Conservation (phyloP, 1,140 invertebrate species). For the Drosophila repletoides region DNA sequence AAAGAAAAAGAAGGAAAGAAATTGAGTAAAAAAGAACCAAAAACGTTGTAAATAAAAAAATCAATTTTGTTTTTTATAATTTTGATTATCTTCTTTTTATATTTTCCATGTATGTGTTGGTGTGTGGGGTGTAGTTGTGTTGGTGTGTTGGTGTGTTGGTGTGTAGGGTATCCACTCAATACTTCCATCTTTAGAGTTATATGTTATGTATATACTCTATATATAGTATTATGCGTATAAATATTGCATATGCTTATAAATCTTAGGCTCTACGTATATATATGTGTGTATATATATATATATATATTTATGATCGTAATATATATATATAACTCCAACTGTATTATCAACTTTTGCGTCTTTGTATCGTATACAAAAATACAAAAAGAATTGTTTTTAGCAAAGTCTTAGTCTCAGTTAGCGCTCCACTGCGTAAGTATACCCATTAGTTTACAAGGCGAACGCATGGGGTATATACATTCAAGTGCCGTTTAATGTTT, state of each 20-base stretch:
- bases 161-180: constrained; percentile 60
- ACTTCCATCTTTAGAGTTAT: constrained; percentile 48
- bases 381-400: constrained; percentile 67
- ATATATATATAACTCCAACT: not conserved
- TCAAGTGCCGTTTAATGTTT: too few species aligned
- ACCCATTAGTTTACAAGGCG: constrained; percentile 17
- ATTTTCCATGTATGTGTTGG: constrained; percentile 79
- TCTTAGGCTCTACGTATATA: constrained; percentile 7
- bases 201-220: constrained; percentile 42
- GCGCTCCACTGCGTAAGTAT: constrained; percentile 11
- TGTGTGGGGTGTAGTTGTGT: too few species aligned
- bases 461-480: constrained; percentile 10
- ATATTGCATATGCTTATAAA: constrained; percentile 46
- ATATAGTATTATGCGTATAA: constrained; percentile 25
- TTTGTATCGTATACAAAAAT: constrained; percentile 79
- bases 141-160: too few species aligned
- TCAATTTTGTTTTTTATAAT: constrained; percentile 68
- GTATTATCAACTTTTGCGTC: constrained; percentile 33
- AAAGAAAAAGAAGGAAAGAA: constrained; percentile 16
- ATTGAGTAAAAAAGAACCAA: constrained; percentile 21
- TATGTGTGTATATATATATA: not conserved
- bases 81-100: constrained; percentile 81
- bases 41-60: constrained; percentile 59
- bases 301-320: not conserved
- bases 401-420: constrained; percentile 77